Evolutionary conservation across 2,888 invertebrate genomes (phyloP).

Genomic region (Iphiclides podalirius): DNA sequence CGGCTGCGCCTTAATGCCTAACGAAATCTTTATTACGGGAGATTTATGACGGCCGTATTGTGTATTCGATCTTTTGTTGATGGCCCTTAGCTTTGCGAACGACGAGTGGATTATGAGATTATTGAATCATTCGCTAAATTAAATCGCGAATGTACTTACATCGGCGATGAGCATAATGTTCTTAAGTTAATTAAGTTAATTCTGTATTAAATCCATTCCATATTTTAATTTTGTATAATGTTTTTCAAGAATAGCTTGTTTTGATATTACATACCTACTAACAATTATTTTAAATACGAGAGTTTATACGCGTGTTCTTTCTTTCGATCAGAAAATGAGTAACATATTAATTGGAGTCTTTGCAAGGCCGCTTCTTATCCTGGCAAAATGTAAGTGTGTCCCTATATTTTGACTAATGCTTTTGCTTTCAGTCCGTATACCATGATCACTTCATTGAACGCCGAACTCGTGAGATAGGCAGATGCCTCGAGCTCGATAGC

Average conservation of each 20-base stretch:
- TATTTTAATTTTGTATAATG: neutral
- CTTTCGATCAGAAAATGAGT: too few relatives aligned
- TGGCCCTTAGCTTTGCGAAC: constrained; percentile 30
- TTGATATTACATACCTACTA: neutral
- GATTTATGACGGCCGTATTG: constrained; percentile 41
- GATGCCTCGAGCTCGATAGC: too few relatives aligned
- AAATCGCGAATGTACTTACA: constrained; percentile 5
- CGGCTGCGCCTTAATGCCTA: constrained; percentile 42
- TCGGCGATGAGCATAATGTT: neutral
- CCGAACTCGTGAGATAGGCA: too few relatives aligned
- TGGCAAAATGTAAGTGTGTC: too few relatives aligned
- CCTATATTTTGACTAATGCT: too few relatives aligned
- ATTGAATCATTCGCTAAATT: constrained; percentile 23
- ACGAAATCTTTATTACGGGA: constrained; percentile 45
- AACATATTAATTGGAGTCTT: too few relatives aligned
- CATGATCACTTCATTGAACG: too few relatives aligned
- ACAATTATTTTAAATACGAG: neutral
- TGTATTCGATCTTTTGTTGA: constrained; percentile 30
- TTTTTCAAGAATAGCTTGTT: neutral
- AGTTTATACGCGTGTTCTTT: neutral
- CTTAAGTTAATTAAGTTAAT: constrained; percentile 1
- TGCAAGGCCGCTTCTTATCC: too few relatives aligned
- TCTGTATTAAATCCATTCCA: neutral
- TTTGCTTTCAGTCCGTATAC: too few relatives aligned
- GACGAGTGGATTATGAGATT: constrained; percentile 24